These are phyloP conservation scores for Hecatera dysodea DNA, from an alignment of 2,888 invertebrate genomes.

Conservation along the genomic window DNA sequence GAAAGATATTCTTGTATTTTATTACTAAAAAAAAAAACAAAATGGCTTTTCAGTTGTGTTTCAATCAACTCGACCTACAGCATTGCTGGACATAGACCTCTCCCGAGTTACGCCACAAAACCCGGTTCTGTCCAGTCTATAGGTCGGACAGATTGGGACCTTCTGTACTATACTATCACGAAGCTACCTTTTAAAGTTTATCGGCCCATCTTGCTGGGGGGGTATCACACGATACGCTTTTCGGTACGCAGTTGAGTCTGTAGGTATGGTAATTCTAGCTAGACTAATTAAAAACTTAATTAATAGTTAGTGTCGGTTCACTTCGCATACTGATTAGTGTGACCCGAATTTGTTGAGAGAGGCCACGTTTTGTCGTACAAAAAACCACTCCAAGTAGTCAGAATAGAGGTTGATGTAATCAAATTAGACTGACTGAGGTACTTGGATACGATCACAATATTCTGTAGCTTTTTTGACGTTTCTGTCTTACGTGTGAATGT, in stretches of 20 bases:
- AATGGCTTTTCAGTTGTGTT: neutral
- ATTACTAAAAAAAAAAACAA: too few species aligned
- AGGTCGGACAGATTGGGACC: too few species aligned
- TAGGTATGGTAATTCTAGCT: constrained; percentile 9
- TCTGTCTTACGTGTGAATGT: neutral
- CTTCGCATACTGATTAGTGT: constrained; percentile 29
- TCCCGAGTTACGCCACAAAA: neutral
- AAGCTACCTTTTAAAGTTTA: neutral
- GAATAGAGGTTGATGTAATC: neutral
- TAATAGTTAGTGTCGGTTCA: constrained; percentile 15
- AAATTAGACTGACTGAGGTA: neutral
- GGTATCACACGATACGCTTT: neutral
- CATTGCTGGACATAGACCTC: neutral
- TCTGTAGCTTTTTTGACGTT: neutral
- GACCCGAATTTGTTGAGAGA: neutral
- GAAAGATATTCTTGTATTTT: too few species aligned
- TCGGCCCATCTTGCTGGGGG: neutral
- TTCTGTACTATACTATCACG: too few species aligned
- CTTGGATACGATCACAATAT: neutral
- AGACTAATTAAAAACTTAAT: constrained; percentile 11
- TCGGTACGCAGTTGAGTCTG: neutral
- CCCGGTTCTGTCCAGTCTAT: too few species aligned
- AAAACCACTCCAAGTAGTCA: neutral
- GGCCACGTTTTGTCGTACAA: neutral
- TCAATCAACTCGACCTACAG: neutral